A percentile compares a stretch with the other conserved stretches of the same genome.
Evolutionary conservation across 2,888 invertebrate species (phyloP).

Genomic region (Leptopilina drosophilae): DNA sequence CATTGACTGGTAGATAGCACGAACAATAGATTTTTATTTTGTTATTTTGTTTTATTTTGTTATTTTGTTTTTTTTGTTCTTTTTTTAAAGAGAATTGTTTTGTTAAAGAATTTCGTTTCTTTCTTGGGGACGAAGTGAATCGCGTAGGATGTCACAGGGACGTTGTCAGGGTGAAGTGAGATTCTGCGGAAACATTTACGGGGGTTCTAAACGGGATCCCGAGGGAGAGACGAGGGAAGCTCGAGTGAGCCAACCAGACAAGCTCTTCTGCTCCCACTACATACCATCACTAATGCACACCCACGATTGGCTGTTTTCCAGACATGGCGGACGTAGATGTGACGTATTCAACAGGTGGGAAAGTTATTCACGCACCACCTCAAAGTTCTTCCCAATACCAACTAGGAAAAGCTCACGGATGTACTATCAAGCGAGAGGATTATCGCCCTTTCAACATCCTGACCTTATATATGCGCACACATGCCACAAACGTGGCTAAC

Average conservation of each 20-base stretch:
- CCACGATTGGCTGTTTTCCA: conserved; percentile 68
- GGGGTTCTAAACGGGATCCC: conserved; percentile 56
- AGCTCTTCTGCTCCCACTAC: conserved; percentile 67
- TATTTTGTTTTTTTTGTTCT: background rate
- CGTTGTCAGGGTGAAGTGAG: conserved; percentile 59
- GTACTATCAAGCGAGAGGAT: conserved; percentile 59
- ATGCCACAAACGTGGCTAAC: conserved; percentile 3
- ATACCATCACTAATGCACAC: conserved; percentile 57
- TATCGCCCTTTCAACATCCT: conserved; percentile 59
- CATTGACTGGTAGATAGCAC: conserved; percentile 7
- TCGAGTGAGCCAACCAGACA: conserved; percentile 66
- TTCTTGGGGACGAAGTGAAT: background rate
- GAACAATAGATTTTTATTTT: background rate
- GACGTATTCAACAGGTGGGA: conserved; percentile 73
- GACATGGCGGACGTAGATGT: conserved; percentile 72
- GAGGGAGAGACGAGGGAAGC: conserved; percentile 65
- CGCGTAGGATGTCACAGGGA: conserved; percentile 54
- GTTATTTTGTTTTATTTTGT: background rate
- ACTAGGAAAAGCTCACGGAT: conserved; percentile 52
- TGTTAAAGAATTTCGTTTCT: background rate
- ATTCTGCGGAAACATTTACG: conserved; percentile 61
- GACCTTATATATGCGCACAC: conserved; percentile 49
- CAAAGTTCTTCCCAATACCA: conserved; percentile 48
- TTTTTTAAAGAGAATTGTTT: background rate
- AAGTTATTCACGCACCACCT: conserved; percentile 52